A percentile compares a stretch with the other conserved stretches of the same genome.
Evolutionary conservation across 1,140 invertebrate species (phyloP).

Genomic region (Hetaerina americana): DNA sequence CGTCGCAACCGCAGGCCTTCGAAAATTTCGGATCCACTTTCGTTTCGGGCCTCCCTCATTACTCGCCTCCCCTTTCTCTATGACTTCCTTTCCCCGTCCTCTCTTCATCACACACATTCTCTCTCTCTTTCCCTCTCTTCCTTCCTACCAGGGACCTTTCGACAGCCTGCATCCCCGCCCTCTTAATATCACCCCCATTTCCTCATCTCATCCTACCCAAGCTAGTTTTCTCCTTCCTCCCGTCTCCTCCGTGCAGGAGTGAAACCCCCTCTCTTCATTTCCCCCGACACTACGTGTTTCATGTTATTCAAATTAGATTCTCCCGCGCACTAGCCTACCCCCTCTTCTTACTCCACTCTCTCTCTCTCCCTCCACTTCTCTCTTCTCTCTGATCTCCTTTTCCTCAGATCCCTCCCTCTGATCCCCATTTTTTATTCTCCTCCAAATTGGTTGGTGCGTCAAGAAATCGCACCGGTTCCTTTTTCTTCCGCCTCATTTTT

Average conservation of each 20-base stretch:
- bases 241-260: too few relatives aligned
- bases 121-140: background rate
- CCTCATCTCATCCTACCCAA: background rate
- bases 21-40: too few relatives aligned
- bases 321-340: too few relatives aligned
- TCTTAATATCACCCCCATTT: background rate
- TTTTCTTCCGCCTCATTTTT: too few relatives aligned
- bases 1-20: too few relatives aligned
- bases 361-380: too few relatives aligned
- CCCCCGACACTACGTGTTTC: background rate
- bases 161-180: background rate
- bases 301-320: conserved; percentile 1
- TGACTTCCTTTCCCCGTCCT: background rate
- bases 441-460: background rate
- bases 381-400: too few relatives aligned
- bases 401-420: too few relatives aligned
- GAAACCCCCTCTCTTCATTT: background rate
- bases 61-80: too few relatives aligned
- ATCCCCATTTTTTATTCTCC: background rate
- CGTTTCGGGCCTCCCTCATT: too few relatives aligned
- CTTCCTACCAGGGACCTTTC: background rate
- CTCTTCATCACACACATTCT: background rate
- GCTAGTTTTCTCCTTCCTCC: too few relatives aligned
- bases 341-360: too few relatives aligned
- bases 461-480: background rate